Conservation (phyloP, 2,888 invertebrate species). For the Agelastica alni region DNA sequence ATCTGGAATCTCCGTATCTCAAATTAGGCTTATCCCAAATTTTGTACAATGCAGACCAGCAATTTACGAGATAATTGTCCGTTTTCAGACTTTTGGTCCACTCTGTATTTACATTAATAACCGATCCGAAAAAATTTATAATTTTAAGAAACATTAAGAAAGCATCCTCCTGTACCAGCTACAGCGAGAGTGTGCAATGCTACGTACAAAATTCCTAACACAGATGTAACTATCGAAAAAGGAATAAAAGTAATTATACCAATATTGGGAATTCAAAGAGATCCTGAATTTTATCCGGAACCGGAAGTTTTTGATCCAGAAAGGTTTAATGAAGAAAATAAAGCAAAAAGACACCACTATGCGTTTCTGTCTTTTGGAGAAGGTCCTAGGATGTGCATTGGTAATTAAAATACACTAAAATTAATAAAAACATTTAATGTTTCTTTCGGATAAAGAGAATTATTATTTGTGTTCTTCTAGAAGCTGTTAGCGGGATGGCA, state of each 20-base stretch:
- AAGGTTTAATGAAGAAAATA: conserved; percentile 14
- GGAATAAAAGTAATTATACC: conserved; percentile 5
- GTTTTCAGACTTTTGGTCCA: too few species aligned
- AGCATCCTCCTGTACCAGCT: conserved; percentile 32
- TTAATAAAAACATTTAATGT: too few species aligned
- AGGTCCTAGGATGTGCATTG: conserved; percentile 10
- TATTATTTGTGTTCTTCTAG: too few species aligned
- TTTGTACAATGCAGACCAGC: too few species aligned
- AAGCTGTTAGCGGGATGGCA: too few species aligned
- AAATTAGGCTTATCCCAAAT: too few species aligned
- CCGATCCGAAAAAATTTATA: too few species aligned
- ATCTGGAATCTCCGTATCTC: too few species aligned
- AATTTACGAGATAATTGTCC: too few species aligned
- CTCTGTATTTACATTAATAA: too few species aligned
- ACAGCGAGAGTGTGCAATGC: conserved; percentile 35
- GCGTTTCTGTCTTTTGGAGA: conserved; percentile 4
- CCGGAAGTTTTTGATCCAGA: conserved; percentile 15
- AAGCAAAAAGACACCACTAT: background rate
- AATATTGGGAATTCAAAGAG: conserved; percentile 3
- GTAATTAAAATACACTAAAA: conserved; percentile 49
- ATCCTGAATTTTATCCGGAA: conserved; percentile 8
- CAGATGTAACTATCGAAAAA: conserved; percentile 19
- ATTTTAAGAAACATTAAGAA: conserved; percentile 34
- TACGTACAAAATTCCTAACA: conserved; percentile 36
- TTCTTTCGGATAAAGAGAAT: too few species aligned